Evolutionary conservation across 2,113 vertebrate species (phyloP).

Genomic region (Lampris incognitus): DNA sequence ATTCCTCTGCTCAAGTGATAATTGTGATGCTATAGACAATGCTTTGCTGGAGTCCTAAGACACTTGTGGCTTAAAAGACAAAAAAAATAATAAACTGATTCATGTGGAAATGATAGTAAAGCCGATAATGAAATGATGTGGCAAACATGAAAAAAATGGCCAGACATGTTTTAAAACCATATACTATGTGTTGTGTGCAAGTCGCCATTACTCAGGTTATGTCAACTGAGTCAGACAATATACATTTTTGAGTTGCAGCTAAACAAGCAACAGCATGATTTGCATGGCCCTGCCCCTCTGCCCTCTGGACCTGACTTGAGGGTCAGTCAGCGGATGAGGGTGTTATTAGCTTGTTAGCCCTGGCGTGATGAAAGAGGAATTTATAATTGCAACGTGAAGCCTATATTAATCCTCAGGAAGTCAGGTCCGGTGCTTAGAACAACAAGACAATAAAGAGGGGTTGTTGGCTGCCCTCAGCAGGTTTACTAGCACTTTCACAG

Average conservation of each 20-base stretch:
- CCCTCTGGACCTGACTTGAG: background rate
- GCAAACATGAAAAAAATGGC: background rate
- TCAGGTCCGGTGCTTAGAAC: conserved; percentile 36
- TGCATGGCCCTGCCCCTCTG: background rate
- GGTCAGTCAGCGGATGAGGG: background rate
- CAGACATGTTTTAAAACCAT: too few relatives aligned
- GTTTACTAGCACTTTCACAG: conserved; percentile 41
- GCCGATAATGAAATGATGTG: background rate
- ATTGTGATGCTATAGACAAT: conserved; percentile 11
- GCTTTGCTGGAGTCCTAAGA: conserved; percentile 15
- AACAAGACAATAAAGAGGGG: conserved; percentile 40
- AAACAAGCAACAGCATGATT: background rate
- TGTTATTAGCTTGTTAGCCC: conserved; percentile 61
- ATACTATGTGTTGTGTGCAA: too few relatives aligned
- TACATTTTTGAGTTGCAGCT: background rate
- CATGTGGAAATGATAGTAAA: conserved; percentile 9
- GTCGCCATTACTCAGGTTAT: too few relatives aligned
- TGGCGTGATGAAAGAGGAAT: conserved; percentile 63
- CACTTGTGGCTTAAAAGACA: conserved; percentile 9
- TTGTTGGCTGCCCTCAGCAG: conserved; percentile 16
- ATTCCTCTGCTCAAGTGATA: conserved; percentile 1
- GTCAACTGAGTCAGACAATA: background rate
- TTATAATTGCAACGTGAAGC: conserved; percentile 56
- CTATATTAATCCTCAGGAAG: conserved; percentile 45
- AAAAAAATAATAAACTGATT: background rate